Conservation (phyloP, 2,888 invertebrate species). For the Hirtodrosophila trivittata region DNA sequence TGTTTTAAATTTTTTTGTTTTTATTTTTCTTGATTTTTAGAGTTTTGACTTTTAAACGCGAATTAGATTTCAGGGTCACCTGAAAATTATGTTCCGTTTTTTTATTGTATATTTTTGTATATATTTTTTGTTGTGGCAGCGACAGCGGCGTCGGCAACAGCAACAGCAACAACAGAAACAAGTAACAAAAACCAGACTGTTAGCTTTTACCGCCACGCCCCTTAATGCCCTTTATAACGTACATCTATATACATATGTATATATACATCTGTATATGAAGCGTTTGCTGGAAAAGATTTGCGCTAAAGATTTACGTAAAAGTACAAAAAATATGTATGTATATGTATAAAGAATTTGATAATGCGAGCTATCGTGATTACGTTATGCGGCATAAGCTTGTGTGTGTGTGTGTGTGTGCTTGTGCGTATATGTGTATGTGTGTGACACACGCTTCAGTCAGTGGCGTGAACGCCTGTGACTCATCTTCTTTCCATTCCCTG, state of each 20-base stretch:
- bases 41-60: constrained; percentile 51
- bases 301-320: constrained; percentile 64
- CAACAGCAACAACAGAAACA: not conserved
- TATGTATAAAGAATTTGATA: constrained; percentile 41
- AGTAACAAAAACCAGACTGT: not conserved
- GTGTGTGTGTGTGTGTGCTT: constrained; percentile 11
- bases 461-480: constrained; percentile 34
- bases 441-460: constrained; percentile 37
- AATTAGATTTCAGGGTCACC: constrained; percentile 66
- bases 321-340: constrained; percentile 26
- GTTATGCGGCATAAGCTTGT: constrained; percentile 11
- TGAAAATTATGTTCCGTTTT: constrained; percentile 20
- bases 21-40: constrained; percentile 14
- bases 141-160: no score
- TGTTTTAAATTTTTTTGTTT: constrained; percentile 19
- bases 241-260: constrained; percentile 1
- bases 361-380: constrained; percentile 42
- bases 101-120: not conserved
- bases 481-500: constrained; percentile 43
- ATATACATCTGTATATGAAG: no score
- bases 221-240: not conserved
- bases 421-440: constrained; percentile 18
- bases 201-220: not conserved
- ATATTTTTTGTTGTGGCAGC: no score
- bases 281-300: constrained; percentile 77